Evolutionary conservation across 2,113 vertebrate species (phyloP).

Genomic region (Psammodynastes pulverulentus): DNA sequence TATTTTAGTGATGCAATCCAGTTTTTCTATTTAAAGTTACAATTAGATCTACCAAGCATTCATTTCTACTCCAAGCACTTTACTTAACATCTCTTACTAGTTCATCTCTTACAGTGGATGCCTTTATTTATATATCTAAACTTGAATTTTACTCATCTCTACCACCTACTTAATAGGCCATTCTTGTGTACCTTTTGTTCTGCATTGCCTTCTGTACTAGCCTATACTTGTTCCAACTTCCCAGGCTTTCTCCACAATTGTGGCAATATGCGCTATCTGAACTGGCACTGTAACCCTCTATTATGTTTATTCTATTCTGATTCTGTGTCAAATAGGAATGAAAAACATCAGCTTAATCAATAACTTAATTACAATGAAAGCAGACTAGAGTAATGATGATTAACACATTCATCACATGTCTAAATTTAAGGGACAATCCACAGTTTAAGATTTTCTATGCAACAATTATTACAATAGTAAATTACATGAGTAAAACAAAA

Average conservation of each 20-base stretch:
- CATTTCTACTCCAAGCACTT: background rate
- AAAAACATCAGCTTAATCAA: constrained; percentile 2
- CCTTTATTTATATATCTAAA: background rate
- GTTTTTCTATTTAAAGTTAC: background rate
- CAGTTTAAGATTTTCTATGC: background rate
- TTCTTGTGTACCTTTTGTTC: background rate
- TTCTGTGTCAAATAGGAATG: background rate
- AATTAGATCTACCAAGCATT: background rate
- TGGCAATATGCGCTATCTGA: background rate
- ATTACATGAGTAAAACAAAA: background rate
- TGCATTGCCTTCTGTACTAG: background rate
- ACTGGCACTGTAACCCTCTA: background rate
- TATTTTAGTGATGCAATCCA: background rate
- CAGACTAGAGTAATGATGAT: constrained; percentile 7
- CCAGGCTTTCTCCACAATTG: constrained; percentile 6
- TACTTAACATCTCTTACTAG: background rate
- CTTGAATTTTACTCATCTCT: background rate
- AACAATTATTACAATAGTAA: background rate
- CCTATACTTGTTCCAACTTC: background rate
- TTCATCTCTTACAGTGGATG: background rate
- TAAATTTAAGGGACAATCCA: background rate
- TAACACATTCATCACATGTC: background rate
- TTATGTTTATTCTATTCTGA: background rate
- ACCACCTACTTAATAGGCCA: rapidly evolving
- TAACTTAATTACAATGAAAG: constrained; percentile 7